A percentile compares a stretch with the other conserved stretches of the same genome.
These are phyloP conservation scores for Acronicta leporina DNA, from an alignment of 2,888 invertebrate species.

Conservation along the genomic window DNA sequence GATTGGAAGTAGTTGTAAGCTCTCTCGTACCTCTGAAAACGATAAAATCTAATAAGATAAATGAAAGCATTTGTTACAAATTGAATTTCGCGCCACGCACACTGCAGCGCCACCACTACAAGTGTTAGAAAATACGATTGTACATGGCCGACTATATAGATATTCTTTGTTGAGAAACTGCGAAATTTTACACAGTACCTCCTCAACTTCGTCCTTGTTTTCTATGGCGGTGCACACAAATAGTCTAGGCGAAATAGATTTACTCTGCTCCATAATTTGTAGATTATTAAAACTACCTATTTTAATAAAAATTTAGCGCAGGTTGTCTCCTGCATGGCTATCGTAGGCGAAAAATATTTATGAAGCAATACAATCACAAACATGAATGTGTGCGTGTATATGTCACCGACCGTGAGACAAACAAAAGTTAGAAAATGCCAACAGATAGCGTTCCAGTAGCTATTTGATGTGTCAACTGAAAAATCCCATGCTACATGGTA, in stretches of 20 bases:
- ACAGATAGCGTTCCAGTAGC: conserved; percentile 63
- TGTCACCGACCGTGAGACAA: conserved; percentile 62
- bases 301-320: conserved; percentile 89
- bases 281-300: conserved; percentile 85
- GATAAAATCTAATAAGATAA: conserved; percentile 59
- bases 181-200: conserved; percentile 91
- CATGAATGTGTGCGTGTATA: conserved; percentile 78
- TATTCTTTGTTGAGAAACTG: conserved; percentile 86
- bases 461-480: conserved; percentile 20
- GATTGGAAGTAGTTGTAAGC: conserved; percentile 94
- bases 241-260: conserved; percentile 91
- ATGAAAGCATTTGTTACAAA: conserved; percentile 59
- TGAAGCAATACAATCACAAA: conserved; percentile 86
- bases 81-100: conserved; percentile 82
- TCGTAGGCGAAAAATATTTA: conserved; percentile 89
- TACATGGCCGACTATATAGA: conserved; percentile 86
- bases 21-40: conserved; percentile 96
- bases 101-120: conserved; percentile 84
- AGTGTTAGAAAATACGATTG: conserved; percentile 79
- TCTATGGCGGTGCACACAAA: conserved; percentile 95
- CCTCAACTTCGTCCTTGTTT: conserved; percentile 96
- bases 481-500: conserved; percentile 35
- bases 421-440: conserved; percentile 60
- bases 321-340: conserved; percentile 90
- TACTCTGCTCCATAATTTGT: conserved; percentile 89